Evolutionary conservation across 2,888 invertebrate species (phyloP).

Genomic region (Dicranocentrus wangi): DNA sequence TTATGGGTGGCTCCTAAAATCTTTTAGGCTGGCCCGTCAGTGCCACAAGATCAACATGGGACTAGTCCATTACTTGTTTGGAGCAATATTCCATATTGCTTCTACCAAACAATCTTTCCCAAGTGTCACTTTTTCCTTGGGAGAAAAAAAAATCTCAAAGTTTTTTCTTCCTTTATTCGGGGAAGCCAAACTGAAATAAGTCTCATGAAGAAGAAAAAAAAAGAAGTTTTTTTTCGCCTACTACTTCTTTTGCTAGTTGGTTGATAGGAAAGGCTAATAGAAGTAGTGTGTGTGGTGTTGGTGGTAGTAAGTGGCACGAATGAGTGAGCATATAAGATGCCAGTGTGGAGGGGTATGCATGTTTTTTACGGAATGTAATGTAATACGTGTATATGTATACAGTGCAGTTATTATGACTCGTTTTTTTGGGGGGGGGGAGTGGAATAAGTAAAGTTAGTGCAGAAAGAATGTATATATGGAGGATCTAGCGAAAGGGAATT

Average conservation of each 20-base stretch:
- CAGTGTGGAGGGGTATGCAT: too few species aligned
- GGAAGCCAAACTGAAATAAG: neutral
- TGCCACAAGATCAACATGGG: slow-evolving; percentile 10
- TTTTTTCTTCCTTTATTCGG: neutral
- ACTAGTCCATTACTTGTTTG: slow-evolving; percentile 1
- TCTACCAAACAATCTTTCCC: slow-evolving; percentile 29
- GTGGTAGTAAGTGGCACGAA: slow-evolving; percentile 7
- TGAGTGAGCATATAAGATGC: slow-evolving; percentile 8
- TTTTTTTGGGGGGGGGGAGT: neutral
- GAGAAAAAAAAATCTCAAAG: slow-evolving; percentile 38
- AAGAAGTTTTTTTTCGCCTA: slow-evolving; percentile 24
- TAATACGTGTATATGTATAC: too few species aligned
- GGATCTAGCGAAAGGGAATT: neutral
- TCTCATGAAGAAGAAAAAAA: neutral
- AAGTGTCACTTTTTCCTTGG: slow-evolving; percentile 39
- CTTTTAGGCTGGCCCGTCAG: neutral
- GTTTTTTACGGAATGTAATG: too few species aligned
- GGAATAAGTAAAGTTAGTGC: neutral
- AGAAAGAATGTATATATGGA: neutral
- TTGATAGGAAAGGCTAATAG: slow-evolving; percentile 28
- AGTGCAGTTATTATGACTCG: neutral
- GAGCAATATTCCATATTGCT: slow-evolving; percentile 16
- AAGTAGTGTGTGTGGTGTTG: slow-evolving; percentile 13
- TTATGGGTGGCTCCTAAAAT: slow-evolving; percentile 18
- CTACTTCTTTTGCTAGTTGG: too few species aligned